Conservation (phyloP, 1,140 invertebrate genomes). For the Aleiodes sp. region DNA sequence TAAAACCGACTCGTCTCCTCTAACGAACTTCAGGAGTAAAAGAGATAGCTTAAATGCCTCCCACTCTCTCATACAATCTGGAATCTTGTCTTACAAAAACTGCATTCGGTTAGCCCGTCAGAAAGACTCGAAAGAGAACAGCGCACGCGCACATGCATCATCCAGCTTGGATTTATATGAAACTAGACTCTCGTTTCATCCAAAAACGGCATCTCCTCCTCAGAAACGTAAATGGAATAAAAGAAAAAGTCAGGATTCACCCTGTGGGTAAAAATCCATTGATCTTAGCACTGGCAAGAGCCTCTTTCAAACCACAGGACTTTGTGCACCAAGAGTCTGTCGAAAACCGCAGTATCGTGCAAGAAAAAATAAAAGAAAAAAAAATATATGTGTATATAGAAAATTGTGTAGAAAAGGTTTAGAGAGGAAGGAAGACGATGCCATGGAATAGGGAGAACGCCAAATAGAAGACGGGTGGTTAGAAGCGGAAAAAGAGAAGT, state of each 20-base stretch:
- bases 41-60: neutral
- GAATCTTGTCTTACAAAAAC: too few species aligned
- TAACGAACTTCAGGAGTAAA: neutral
- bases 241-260: neutral
- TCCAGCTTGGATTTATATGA: too few species aligned
- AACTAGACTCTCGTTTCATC: too few species aligned
- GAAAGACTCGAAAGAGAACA: too few species aligned
- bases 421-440: neutral
- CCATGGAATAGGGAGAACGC: neutral
- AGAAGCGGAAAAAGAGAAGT: slow-evolving; percentile 9
- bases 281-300: neutral
- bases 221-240: neutral
- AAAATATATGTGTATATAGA: neutral
- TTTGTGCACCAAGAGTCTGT: neutral
- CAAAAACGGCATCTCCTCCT: neutral
- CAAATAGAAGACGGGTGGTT: neutral
- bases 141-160: too few species aligned
- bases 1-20: neutral
- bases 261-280: neutral
- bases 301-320: neutral
- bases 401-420: slow-evolving; percentile 10
- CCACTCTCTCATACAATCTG: too few species aligned
- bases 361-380: slow-evolving; percentile 11
- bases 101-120: too few species aligned
- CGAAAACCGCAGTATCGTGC: neutral